These are phyloP conservation scores for Nineta flava DNA, from an alignment of 2,888 invertebrate genomes.

Conservation along the genomic window DNA sequence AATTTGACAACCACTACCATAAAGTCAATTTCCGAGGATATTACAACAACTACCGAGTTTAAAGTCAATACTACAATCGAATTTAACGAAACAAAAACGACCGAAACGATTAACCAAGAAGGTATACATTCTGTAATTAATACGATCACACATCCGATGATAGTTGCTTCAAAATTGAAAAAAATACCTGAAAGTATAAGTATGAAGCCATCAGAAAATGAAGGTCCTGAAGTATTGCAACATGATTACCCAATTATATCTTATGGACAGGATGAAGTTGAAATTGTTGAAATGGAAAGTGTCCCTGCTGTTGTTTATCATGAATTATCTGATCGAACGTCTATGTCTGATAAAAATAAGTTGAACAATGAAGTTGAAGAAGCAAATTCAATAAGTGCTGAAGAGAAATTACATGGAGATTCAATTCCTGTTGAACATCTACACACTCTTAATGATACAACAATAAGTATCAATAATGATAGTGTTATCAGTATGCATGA, in stretches of 20 bases:
- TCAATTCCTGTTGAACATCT: not conserved
- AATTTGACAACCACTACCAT: too few species aligned
- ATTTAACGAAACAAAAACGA: not conserved
- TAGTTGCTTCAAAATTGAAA: conserved; percentile 1
- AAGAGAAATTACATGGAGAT: not conserved
- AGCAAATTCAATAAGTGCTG: conserved; percentile 2
- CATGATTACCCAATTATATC: conserved; percentile 19
- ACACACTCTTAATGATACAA: not conserved
- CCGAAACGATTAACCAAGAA: not conserved
- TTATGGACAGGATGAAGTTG: conserved; percentile 28
- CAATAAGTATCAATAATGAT: not conserved
- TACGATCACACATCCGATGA: not conserved
- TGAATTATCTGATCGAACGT: conserved; percentile 6
- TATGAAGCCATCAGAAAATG: conserved; percentile 14
- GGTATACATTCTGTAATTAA: not conserved
- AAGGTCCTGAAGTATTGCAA: conserved; percentile 20
- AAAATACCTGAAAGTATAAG: conserved; percentile 13
- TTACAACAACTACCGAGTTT: not conserved
- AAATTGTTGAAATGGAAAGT: conserved; percentile 27
- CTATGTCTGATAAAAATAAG: conserved; percentile 15
- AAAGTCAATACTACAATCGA: not conserved
- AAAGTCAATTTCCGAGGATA: not conserved
- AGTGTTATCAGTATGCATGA: conserved; percentile 2
- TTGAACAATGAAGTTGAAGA: conserved; percentile 9
- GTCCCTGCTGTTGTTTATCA: conserved; percentile 11